These are phyloP conservation scores for Cylloceria caligata DNA, from an alignment of 2,888 invertebrate species.

Conservation along the genomic window DNA sequence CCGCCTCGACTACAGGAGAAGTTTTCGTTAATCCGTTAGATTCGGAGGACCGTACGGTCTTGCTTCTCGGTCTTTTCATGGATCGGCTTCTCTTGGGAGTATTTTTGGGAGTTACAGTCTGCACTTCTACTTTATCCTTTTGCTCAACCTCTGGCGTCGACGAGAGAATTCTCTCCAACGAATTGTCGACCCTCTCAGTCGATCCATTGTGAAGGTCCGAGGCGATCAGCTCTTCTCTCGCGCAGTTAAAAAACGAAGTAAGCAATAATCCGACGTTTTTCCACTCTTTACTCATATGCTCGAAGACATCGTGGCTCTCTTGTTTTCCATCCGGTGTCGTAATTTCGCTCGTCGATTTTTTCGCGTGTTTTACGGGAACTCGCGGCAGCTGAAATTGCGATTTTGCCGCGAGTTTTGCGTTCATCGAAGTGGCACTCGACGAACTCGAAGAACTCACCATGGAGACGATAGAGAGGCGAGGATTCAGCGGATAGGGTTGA, in stretches of 20 bases:
- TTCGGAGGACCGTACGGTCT: conserved; percentile 60
- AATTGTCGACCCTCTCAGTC: conserved; percentile 74
- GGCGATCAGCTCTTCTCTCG: conserved; percentile 68
- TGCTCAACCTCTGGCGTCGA: conserved; percentile 78
- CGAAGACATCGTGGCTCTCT: conserved; percentile 70
- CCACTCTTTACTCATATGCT: conserved; percentile 78
- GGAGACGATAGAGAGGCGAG: conserved; percentile 78
- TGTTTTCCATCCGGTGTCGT: conserved; percentile 53
- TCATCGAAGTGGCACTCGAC: conserved; percentile 79
- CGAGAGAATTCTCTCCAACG: conserved; percentile 73
- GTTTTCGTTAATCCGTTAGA: conserved; percentile 63
- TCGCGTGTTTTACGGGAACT: conserved; percentile 76
- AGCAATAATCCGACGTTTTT: conserved; percentile 76
- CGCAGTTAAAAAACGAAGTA: conserved; percentile 72
- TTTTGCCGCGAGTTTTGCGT: conserved; percentile 71
- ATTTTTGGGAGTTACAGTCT: conserved; percentile 86
- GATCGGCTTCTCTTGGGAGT: conserved; percentile 85
- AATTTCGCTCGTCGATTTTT: conserved; percentile 67
- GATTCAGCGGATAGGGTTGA: conserved; percentile 73
- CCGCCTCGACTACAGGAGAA: conserved; percentile 49
- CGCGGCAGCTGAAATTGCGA: conserved; percentile 76
- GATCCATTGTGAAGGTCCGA: conserved; percentile 75
- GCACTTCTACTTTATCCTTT: conserved; percentile 84
- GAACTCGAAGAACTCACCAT: conserved; percentile 79
- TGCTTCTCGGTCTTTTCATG: conserved; percentile 84